These are phyloP conservation scores for Ceratotherium simum DNA, from an alignment of 2,113 vertebrate species.

Conservation along the genomic window DNA sequence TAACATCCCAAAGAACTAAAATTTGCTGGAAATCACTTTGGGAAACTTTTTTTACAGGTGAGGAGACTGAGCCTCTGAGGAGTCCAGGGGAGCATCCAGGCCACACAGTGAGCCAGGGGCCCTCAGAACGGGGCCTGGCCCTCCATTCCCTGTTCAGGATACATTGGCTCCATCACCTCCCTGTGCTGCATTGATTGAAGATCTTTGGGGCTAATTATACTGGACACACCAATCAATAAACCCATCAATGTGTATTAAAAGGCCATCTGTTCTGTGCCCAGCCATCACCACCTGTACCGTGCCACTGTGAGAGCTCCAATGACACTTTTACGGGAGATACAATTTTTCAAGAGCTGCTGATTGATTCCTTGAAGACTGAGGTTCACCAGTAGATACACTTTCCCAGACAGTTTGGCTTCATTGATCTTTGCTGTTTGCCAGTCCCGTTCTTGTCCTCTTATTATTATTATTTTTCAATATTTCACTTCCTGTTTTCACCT, in stretches of 20 bases:
- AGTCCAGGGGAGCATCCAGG: not conserved
- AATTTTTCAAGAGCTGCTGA: constrained; percentile 59
- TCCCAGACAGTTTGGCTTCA: not conserved
- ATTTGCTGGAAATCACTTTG: not conserved
- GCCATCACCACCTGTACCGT: not conserved
- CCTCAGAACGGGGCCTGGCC: not conserved
- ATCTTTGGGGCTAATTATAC: constrained; percentile 57
- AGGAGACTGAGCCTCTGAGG: not conserved
- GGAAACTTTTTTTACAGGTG: not conserved
- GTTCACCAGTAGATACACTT: not conserved
- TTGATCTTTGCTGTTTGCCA: not conserved
- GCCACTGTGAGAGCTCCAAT: not conserved
- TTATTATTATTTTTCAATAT: not conserved
- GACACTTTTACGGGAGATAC: constrained; percentile 56
- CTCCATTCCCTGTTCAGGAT: not conserved
- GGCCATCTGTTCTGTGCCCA: constrained; percentile 43
- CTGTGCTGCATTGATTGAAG: not conserved
- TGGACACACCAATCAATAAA: constrained; percentile 48
- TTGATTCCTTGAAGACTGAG: not conserved
- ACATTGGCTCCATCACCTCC: not conserved
- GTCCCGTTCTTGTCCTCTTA: not conserved
- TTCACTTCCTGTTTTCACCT: not conserved
- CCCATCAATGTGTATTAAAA: constrained; percentile 43
- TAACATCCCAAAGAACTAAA: not conserved
- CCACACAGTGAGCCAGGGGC: not conserved